Conservation (phyloP, 1,140 invertebrate species). For the Leucophenga varia region DNA sequence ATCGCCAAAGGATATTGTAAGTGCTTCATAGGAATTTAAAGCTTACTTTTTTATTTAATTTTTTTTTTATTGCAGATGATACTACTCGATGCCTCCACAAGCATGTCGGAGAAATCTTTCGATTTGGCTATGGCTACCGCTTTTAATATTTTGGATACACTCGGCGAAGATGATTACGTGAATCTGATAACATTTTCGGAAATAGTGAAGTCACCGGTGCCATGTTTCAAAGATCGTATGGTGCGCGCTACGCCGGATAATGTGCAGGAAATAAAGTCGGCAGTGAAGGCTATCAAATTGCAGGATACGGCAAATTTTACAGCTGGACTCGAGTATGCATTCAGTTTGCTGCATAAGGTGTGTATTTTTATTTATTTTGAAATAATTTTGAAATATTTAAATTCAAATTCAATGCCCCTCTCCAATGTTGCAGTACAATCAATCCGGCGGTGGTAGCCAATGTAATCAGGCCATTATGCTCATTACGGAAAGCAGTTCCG, state of each 20-base stretch:
- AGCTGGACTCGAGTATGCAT: slow-evolving; percentile 83
- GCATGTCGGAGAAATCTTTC: slow-evolving; percentile 82
- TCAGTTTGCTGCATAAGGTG: slow-evolving; percentile 89
- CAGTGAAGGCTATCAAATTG: slow-evolving; percentile 67
- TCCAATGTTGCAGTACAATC: slow-evolving; percentile 67
- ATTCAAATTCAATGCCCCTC: background rate
- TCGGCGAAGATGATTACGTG: slow-evolving; percentile 95
- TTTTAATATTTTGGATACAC: slow-evolving; percentile 86
- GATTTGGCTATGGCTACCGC: slow-evolving; percentile 85
- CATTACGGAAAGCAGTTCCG: slow-evolving; percentile 88
- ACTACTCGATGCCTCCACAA: slow-evolving; percentile 85
- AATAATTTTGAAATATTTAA: background rate
- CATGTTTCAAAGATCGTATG: slow-evolving; percentile 84
- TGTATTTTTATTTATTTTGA: slow-evolving; percentile 7
- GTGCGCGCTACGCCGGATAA: slow-evolving; percentile 89
- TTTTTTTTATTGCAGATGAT: slow-evolving; percentile 64
- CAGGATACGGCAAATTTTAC: slow-evolving; percentile 91
- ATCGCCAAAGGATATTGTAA: slow-evolving; percentile 89
- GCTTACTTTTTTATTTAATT: background rate
- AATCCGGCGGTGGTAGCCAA: slow-evolving; percentile 78
- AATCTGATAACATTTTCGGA: slow-evolving; percentile 88
- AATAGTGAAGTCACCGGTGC: slow-evolving; percentile 72
- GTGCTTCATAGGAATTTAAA: background rate
- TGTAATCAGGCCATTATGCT: slow-evolving; percentile 99
- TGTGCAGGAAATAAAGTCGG: slow-evolving; percentile 77